Evolutionary conservation across 2,888 invertebrate species (phyloP), one percentile per base, ranked within the genome.

Genomic region (Arctia plantaginis): DNA sequence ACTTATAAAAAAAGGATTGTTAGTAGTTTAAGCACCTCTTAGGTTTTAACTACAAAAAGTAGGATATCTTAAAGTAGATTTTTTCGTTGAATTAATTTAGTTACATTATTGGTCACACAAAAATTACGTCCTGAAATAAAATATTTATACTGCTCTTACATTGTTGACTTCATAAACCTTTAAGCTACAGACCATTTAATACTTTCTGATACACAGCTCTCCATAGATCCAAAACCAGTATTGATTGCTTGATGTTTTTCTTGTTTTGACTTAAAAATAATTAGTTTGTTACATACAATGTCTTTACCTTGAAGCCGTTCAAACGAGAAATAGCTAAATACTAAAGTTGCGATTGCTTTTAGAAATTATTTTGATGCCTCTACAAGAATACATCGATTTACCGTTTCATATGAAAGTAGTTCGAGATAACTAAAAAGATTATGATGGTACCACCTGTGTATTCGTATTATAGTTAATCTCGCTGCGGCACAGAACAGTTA

Each of bases 391-490:
- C 30, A 62, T 30, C 30, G 15, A 30, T 30, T 30, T 27, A 62
- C 30, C 62, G 64, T 30, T 27, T 51, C n/a, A 18, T 47, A 66
- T n/a, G 51, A 71, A 71, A 35, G 47, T 66, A 47, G 66, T 71
- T 66, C 47, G 10, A 73, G 65, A 66, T 13, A 71, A 66, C 71
- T 71, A 71, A 71, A 71, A 66, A 27, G 27, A 44, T 59, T 62
- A 62, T 62, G 62, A 62, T 18, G 70, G 55, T 74, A 55, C 30
- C 69, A 73, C 69, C 65, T 73, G 64, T 39, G 66, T 62, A 47
- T 62, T 62, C 62, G 62, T 62, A 62, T 62, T 66, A 72, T 72
- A 30, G 55, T 39, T 55, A 51, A 72, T 72, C 39, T 39, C 23
- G 30, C 30, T 62, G 62, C 65, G 65, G 65, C 65, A 66, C 35